These are phyloP conservation scores for Zoanthus solanderi DNA, from an alignment of 92 coral and sea anemone species.

Conservation along the genomic window DNA sequence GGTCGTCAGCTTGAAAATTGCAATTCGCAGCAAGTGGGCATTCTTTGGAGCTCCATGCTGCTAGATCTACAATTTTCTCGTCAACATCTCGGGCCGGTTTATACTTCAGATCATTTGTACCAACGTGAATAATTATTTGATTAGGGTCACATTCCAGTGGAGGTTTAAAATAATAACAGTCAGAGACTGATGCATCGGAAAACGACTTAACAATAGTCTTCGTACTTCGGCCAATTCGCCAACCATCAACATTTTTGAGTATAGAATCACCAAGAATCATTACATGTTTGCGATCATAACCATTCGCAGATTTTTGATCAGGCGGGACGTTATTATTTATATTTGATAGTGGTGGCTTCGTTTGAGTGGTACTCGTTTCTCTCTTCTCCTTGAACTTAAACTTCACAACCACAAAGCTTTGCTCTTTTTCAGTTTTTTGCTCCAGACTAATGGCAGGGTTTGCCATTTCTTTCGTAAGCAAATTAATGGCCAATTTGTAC, in stretches of 20 bases:
- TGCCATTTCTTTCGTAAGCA: too few relatives aligned
- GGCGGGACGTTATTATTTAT: background rate
- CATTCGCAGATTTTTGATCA: background rate
- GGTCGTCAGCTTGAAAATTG: conserved; percentile 4
- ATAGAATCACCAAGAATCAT: background rate
- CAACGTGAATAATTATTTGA: background rate
- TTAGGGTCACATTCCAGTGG: background rate
- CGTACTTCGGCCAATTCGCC: too few relatives aligned
- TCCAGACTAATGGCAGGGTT: too few relatives aligned
- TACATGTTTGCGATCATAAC: background rate
- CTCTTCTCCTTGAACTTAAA: too few relatives aligned
- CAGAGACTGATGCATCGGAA: background rate
- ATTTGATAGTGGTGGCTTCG: background rate
- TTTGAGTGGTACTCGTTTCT: background rate
- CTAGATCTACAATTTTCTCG: conserved; percentile 2
- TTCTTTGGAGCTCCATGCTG: background rate
- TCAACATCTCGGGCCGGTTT: background rate
- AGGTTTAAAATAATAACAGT: background rate
- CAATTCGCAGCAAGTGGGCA: background rate
- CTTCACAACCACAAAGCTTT: too few relatives aligned
- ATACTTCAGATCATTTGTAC: background rate
- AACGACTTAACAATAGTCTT: background rate
- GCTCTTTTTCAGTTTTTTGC: too few relatives aligned
- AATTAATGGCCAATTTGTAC: too few relatives aligned
- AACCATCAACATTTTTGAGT: too few relatives aligned